Conservation (phyloP, 2,888 invertebrate genomes). For the Agelastica alni region DNA sequence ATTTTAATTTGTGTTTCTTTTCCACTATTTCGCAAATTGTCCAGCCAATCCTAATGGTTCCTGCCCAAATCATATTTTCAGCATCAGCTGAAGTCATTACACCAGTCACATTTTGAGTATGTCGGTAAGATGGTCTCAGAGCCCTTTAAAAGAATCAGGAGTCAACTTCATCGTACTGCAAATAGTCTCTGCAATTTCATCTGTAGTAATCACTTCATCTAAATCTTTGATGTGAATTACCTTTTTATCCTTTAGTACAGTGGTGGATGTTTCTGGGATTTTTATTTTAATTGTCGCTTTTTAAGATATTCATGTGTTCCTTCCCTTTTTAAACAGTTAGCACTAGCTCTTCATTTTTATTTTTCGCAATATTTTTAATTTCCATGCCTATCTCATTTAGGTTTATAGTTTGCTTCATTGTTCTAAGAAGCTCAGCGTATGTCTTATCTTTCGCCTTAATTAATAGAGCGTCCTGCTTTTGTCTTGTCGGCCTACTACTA, state of each 20-base stretch:
- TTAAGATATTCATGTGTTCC: neutral
- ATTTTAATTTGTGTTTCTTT: no score
- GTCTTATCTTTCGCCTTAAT: neutral
- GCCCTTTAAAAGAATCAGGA: neutral
- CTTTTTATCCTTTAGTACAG: neutral
- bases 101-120: neutral
- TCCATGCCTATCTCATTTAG: neutral
- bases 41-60: no score
- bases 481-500: no score
- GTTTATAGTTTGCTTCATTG: no score
- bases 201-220: neutral
- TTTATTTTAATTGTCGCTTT: neutral
- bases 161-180: neutral
- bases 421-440: neutral
- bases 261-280: neutral
- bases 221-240: slow-evolving; percentile 1
- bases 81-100: neutral
- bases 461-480: neutral
- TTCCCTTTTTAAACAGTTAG: no score
- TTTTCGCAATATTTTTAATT: neutral
- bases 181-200: neutral
- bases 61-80: neutral
- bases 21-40: neutral
- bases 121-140: neutral
- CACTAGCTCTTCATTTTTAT: neutral